phyloP scores from a whole-genome alignment of 2,888 invertebrate genomes.

The Hetaerina titia region DNA sequence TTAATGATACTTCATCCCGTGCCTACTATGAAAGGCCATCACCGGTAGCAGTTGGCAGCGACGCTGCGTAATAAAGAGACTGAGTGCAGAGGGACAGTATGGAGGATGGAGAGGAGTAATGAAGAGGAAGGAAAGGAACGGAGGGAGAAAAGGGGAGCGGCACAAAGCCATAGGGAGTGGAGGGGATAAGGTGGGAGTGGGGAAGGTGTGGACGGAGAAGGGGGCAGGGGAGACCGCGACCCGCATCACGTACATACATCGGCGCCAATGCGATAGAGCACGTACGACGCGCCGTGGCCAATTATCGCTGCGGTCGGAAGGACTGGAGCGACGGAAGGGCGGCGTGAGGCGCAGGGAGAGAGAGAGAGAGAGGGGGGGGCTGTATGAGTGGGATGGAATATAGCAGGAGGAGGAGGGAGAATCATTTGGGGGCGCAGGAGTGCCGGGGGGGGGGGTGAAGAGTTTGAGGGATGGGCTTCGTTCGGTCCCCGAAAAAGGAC shows the following conservation, averaged over 20 bases:
- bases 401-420: not conserved
- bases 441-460: not conserved
- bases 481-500: constrained; percentile 22
- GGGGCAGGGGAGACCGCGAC: constrained; percentile 16
- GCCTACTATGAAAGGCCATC: too few relatives aligned
- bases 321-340: not conserved
- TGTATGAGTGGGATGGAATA: not conserved
- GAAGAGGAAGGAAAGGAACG: not conserved
- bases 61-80: too few relatives aligned
- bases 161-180: not conserved
- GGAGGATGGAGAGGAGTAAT: not conserved
- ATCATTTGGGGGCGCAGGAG: not conserved
- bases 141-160: not conserved
- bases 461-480: not conserved
- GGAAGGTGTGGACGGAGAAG: too few relatives aligned
- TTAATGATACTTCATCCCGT: too few relatives aligned
- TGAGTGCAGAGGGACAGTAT: too few relatives aligned
- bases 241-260: constrained; percentile 59
- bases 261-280: constrained; percentile 64
- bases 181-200: not conserved
- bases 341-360: not conserved
- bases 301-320: constrained; percentile 63
- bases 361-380: not conserved
- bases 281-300: constrained; percentile 48
- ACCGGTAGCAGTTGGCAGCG: too few relatives aligned